These are phyloP conservation scores for Nasonia longicornis DNA, from an alignment of 1,140 invertebrate species.

Conservation along the genomic window DNA sequence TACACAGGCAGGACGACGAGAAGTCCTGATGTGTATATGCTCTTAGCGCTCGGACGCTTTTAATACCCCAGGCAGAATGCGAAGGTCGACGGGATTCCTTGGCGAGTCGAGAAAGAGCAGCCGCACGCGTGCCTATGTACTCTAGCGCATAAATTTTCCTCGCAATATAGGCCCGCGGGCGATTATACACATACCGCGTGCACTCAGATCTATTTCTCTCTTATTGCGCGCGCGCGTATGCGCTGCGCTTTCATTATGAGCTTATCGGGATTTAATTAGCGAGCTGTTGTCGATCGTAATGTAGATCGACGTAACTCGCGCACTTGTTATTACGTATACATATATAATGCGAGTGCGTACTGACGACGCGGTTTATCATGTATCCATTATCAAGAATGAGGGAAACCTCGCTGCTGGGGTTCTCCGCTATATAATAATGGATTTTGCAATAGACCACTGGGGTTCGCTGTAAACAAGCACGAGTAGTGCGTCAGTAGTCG, in stretches of 20 bases:
- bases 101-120: constrained; percentile 14
- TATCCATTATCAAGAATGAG: neutral
- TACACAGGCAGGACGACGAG: neutral
- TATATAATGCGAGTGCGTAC: neutral
- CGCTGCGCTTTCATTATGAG: neutral
- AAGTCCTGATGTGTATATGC: neutral
- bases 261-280: no score
- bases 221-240: neutral
- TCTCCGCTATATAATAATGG: no score
- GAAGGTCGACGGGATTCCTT: constrained; percentile 44
- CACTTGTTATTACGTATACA: neutral
- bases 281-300: no score
- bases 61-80: constrained; percentile 31
- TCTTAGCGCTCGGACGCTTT: neutral
- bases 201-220: no score
- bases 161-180: neutral
- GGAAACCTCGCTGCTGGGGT: neutral
- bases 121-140: neutral
- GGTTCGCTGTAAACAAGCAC: no score
- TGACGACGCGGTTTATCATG: no score
- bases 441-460: no score
- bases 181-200: no score
- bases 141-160: constrained; percentile 38
- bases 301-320: no score
- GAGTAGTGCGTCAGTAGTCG: no score